Conservation (phyloP, 2,888 invertebrate species). For the Drosophila pegasa region DNA sequence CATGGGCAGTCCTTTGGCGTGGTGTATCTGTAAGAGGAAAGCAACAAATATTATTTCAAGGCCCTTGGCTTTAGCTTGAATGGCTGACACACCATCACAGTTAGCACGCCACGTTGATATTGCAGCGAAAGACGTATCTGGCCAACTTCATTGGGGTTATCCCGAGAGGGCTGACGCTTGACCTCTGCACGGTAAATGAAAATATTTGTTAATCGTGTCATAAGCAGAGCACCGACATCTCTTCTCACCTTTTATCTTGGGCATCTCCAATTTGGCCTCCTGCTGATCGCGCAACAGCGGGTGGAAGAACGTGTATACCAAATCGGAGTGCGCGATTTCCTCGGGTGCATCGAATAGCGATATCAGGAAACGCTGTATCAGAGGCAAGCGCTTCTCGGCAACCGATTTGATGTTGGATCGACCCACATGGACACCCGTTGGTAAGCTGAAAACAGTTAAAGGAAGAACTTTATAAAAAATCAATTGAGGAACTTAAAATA, state of each 20-base stretch:
- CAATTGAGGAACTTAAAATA: no score
- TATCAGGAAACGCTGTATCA: slow-evolving; percentile 94
- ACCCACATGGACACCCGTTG: slow-evolving; percentile 92
- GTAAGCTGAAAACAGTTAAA: slow-evolving; percentile 86
- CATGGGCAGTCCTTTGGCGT: slow-evolving; percentile 94
- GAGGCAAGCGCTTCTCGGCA: slow-evolving; percentile 95
- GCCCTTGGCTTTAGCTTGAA: not conserved
- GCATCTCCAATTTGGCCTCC: slow-evolving; percentile 92
- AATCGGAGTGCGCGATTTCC: slow-evolving; percentile 97
- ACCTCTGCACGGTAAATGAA: slow-evolving; percentile 58
- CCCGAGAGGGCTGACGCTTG: slow-evolving; percentile 80
- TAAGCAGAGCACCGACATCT: not conserved
- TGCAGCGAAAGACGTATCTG: slow-evolving; percentile 92
- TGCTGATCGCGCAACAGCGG: slow-evolving; percentile 97
- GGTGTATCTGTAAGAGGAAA: slow-evolving; percentile 86
- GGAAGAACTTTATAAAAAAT: not conserved
- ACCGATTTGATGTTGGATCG: slow-evolving; percentile 97
- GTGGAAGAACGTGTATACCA: slow-evolving; percentile 99
- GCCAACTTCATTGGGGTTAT: slow-evolving; percentile 87
- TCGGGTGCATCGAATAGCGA: slow-evolving; percentile 94
- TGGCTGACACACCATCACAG: slow-evolving; percentile 88
- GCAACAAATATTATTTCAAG: not conserved
- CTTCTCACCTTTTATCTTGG: slow-evolving; percentile 90
- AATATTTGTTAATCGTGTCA: not conserved
- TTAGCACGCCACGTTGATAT: slow-evolving; percentile 90